Evolutionary conservation across 2,113 vertebrate genomes (phyloP).

Genomic region (Microcebus tavaratra): DNA sequence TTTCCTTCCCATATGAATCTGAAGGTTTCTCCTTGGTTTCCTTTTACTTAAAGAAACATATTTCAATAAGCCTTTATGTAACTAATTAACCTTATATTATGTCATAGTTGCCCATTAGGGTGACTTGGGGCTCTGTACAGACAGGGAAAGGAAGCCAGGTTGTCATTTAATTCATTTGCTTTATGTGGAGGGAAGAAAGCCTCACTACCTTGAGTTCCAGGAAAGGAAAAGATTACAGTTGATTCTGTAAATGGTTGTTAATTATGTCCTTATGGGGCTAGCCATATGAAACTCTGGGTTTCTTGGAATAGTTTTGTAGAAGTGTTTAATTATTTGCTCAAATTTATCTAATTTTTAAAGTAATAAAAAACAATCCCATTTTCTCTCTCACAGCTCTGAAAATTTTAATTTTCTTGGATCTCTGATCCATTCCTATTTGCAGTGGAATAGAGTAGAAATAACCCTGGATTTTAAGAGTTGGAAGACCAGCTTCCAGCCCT

Average conservation of each 20-base stretch:
- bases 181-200: slow-evolving; percentile 5
- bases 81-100: background rate
- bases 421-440: background rate
- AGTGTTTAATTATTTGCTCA: background rate
- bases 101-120: background rate
- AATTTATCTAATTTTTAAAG: background rate
- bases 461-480: background rate
- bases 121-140: background rate
- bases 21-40: background rate
- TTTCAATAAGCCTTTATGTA: background rate
- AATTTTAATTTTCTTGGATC: background rate
- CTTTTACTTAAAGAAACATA: slow-evolving; percentile 6
- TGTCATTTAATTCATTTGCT: background rate
- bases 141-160: background rate
- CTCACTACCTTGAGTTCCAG: background rate
- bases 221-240: background rate
- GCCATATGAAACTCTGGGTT: background rate
- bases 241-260: background rate
- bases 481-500: background rate
- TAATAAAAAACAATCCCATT: background rate
- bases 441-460: background rate
- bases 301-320: background rate
- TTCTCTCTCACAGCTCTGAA: background rate
- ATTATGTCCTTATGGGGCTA: background rate
- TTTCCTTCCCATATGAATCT: background rate